These are phyloP conservation scores for Leptonema lineaticorne DNA, from an alignment of 1,140 invertebrate genomes.

Conservation along the genomic window DNA sequence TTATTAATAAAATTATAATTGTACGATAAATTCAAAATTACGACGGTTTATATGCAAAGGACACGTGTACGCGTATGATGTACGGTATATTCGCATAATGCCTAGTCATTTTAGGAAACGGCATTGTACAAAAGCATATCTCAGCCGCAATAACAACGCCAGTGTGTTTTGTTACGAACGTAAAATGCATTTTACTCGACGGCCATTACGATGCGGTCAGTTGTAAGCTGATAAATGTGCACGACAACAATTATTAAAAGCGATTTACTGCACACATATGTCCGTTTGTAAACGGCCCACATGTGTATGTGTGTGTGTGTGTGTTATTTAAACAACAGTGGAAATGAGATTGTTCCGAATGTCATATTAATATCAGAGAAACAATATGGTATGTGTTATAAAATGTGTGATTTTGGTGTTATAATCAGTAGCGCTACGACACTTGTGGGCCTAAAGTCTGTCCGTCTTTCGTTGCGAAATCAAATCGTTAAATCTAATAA, in stretches of 20 bases:
- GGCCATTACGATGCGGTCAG: slow-evolving; percentile 9
- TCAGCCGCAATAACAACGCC: neutral
- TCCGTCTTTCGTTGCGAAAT: too few relatives aligned
- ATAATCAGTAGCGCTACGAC: too few relatives aligned
- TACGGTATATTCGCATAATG: too few relatives aligned
- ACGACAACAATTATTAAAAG: slow-evolving; percentile 7
- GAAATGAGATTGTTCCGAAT: neutral
- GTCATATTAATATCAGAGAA: neutral
- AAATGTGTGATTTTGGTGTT: too few relatives aligned
- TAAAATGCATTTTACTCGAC: slow-evolving; percentile 6
- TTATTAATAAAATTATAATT: slow-evolving; percentile 11
- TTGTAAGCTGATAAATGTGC: slow-evolving; percentile 11
- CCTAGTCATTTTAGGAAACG: too few relatives aligned
- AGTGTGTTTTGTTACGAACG: neutral
- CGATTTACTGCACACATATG: neutral
- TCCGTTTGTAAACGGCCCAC: neutral
- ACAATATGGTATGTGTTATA: neutral
- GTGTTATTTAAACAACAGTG: neutral
- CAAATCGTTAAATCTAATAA: too few relatives aligned
- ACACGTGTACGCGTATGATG: too few relatives aligned
- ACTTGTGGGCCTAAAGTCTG: too few relatives aligned
- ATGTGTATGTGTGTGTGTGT: too few relatives aligned
- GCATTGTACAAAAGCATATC: neutral
- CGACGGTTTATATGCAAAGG: too few relatives aligned
- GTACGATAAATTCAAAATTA: too few relatives aligned